A percentile compares a stretch with the other conserved stretches of the same genome.
Conservation (phyloP, 2,113 vertebrate genomes). For the Apteryx mantelli region DNA sequence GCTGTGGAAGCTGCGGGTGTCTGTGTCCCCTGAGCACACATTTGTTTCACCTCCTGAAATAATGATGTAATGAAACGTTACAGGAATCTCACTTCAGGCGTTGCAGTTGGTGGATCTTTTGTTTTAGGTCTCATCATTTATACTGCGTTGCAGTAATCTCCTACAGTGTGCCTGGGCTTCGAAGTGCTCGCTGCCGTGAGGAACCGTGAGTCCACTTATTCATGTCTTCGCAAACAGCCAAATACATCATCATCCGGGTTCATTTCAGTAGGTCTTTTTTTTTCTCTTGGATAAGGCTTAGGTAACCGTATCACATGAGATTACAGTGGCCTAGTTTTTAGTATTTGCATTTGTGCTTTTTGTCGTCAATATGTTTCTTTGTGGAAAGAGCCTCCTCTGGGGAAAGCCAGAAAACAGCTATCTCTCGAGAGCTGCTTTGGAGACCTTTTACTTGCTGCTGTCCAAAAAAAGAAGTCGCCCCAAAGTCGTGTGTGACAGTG, state of each 20-base stretch:
- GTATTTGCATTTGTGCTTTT: neutral
- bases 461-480: no score
- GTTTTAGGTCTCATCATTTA: neutral
- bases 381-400: neutral
- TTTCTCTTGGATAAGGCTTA: neutral
- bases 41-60: neutral
- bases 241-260: slow-evolving; percentile 5
- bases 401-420: neutral
- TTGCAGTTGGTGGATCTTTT: neutral
- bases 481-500: accelerated
- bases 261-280: neutral
- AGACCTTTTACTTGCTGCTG: neutral
- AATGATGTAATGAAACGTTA: accelerated
- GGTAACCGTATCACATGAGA: slow-evolving; percentile 1
- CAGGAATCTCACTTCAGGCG: no score
- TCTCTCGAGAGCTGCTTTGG: neutral
- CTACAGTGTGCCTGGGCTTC: neutral
- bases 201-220: neutral
- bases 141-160: neutral
- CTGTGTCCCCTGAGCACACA: accelerated
- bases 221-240: neutral
- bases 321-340: neutral
- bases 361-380: neutral
- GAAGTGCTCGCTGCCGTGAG: accelerated
- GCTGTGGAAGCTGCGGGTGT: neutral